Conservation (phyloP, 2,888 invertebrate genomes). For the Drosophila rubida region DNA sequence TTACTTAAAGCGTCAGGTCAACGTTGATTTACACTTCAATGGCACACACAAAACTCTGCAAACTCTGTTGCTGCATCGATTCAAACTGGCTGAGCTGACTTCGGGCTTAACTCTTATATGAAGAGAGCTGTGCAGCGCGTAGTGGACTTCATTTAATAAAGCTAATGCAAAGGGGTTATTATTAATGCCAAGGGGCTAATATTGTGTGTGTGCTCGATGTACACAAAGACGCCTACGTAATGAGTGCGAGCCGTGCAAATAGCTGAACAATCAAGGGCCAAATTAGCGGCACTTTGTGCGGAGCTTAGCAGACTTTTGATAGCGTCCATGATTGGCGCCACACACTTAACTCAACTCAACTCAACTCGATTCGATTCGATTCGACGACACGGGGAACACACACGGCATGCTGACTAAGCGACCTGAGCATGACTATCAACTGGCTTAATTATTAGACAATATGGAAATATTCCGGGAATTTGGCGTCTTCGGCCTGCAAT, state of each 20-base stretch:
- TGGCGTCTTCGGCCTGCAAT: slow-evolving; percentile 2
- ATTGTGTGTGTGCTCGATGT: slow-evolving; percentile 44
- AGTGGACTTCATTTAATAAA: slow-evolving; percentile 59
- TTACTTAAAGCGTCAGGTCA: slow-evolving; percentile 38
- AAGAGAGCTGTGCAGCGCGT: neutral
- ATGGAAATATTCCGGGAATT: slow-evolving; percentile 30
- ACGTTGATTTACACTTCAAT: slow-evolving; percentile 42
- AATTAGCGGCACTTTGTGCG: slow-evolving; percentile 66
- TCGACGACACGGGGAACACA: neutral
- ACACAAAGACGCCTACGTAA: slow-evolving; percentile 41
- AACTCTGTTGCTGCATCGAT: slow-evolving; percentile 20
- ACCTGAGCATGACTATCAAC: slow-evolving; percentile 10
- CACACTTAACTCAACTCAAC: slow-evolving; percentile 31
- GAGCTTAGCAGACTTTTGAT: slow-evolving; percentile 54
- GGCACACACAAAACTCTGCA: slow-evolving; percentile 4
- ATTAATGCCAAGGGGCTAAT: slow-evolving; percentile 64
- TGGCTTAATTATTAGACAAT: slow-evolving; percentile 2
- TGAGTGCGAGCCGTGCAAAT: slow-evolving; percentile 59
- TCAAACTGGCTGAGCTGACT: neutral
- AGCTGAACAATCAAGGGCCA: slow-evolving; percentile 65
- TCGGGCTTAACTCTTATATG: slow-evolving; percentile 17
- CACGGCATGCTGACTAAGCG: slow-evolving; percentile 25
- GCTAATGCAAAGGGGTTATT: slow-evolving; percentile 58
- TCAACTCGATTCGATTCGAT: no score
- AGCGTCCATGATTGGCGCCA: slow-evolving; percentile 53